Percentiles rank a stretch among this genome's conserved stretches.
These are phyloP conservation scores for Caenorhabditis sp. DNA, from an alignment of 2,888 invertebrate genomes.

Conservation along the genomic window DNA sequence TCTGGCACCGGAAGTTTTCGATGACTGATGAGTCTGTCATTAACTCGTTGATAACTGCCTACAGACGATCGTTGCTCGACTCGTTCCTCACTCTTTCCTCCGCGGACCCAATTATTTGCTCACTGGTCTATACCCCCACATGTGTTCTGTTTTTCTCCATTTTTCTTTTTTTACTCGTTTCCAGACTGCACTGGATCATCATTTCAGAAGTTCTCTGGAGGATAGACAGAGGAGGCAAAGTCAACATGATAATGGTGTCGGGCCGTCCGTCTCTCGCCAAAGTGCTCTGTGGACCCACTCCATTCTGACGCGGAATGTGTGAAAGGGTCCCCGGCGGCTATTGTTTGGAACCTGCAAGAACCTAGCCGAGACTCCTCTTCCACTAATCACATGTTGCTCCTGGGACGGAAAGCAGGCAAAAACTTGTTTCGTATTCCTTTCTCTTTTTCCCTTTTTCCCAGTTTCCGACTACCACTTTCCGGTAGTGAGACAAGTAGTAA, in stretches of 20 bases:
- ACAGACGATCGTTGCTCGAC: constrained; percentile 33
- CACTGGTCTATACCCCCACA: constrained; percentile 36
- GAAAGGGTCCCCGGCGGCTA: not conserved
- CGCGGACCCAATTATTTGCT: constrained; percentile 43
- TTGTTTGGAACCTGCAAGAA: not conserved
- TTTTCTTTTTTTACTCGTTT: constrained; percentile 21
- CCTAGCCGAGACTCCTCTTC: not conserved
- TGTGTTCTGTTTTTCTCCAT: constrained; percentile 9
- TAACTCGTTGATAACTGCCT: constrained; percentile 28
- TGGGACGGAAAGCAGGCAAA: not conserved
- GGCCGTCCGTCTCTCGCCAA: not conserved
- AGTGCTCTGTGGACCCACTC: constrained; percentile 4
- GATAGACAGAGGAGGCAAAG: not conserved
- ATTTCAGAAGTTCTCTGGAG: constrained; percentile 1
- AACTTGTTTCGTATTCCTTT: constrained; percentile 10
- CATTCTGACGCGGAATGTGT: not conserved
- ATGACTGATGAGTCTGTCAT: constrained; percentile 32
- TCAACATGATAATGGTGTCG: not conserved
- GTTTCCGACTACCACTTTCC: constrained; percentile 39
- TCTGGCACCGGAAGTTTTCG: constrained; percentile 24
- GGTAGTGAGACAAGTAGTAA: constrained; percentile 27
- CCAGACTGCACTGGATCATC: constrained; percentile 19
- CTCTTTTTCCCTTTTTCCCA: not conserved
- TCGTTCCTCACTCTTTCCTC: constrained; percentile 34
- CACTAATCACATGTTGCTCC: constrained; percentile 42